Evolutionary conservation across 2,113 vertebrate species (phyloP), one percentile per base, ranked within the genome.

Genomic region (Pomatostomus ruficeps): DNA sequence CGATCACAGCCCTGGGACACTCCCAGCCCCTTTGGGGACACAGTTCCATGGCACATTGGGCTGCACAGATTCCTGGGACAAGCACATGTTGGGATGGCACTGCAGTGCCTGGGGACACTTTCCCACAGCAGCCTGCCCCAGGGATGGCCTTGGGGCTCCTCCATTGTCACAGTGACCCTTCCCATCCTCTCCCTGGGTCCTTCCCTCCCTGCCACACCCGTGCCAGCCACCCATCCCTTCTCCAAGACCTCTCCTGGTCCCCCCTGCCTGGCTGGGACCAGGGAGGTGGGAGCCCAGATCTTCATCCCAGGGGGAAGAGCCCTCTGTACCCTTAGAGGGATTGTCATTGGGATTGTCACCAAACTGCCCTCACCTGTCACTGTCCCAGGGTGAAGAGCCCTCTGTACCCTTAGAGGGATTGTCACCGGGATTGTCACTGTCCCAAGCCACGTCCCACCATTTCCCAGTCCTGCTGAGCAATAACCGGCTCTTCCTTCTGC

Each of bases 71-170:
- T 12, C 33, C 22, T 43, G 48, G 40, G 33, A 55, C 12, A 38
- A 58, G 29, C 23, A 26, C 0, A 0, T 10, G 19, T 24, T 61
- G 72, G n/a, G 29, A 57, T 3, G 12, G 49, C 66, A 33, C 23
- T 10, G 12, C 49, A 40, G 33, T 14, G 31, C 54, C 73, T 52
- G 42, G 49, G 59, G 84, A 18, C 7, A 40, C 23, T 14, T 55
- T 36, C 21, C 59, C 35, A 57, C n/a, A 24, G 15, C 70, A 40
- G 12, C 8, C 29, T 63, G 49, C 13, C 18, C 42, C 31, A 29
- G 49, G 40, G 4, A 4, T 54, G 61, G 23, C 8, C 7, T 2
- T 45, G 63, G 28, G 21, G 24, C 15, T 45, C 45, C 31, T 49
- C 52, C 26, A 26, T 33, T 79, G 42, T 19, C 15, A 6, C 11